A percentile compares a stretch with the other conserved stretches of the same genome.
Evolutionary conservation across 2,797 vertebrate genomes (phyloP).

Genomic region (Aldrovandia affinis): DNA sequence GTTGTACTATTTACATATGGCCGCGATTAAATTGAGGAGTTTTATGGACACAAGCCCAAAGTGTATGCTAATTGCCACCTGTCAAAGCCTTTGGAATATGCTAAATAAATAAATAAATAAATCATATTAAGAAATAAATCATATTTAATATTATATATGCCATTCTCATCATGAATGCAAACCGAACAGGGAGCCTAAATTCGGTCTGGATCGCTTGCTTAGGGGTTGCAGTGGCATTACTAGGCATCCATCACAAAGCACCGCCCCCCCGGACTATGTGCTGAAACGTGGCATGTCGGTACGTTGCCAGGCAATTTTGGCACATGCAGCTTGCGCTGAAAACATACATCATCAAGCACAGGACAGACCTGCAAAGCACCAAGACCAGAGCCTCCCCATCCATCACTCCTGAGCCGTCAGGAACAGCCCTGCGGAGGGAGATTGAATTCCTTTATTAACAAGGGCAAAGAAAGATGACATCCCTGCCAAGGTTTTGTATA

Average conservation of each 20-base stretch:
- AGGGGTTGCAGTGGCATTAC: background rate
- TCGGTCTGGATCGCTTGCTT: background rate
- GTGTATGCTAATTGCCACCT: background rate
- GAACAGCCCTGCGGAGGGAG: background rate
- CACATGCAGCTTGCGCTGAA: conserved; percentile 9
- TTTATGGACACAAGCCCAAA: background rate
- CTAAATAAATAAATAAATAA: conserved; percentile 15
- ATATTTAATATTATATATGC: no score
- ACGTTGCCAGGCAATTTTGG: background rate
- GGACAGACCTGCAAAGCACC: conserved; percentile 24
- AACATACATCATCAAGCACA: conserved; percentile 22
- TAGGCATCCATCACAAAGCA: conserved; percentile 15
- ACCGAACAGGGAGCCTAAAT: background rate
- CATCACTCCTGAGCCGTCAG: conserved; percentile 23
- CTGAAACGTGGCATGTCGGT: background rate
- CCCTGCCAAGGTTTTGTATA: background rate
- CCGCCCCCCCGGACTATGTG: background rate
- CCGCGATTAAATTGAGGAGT: background rate
- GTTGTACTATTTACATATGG: background rate
- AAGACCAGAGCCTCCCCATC: conserved; percentile 17
- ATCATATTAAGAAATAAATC: no score
- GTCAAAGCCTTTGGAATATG: background rate
- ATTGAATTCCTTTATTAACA: conserved; percentile 30
- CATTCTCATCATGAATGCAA: background rate
- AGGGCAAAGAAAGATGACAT: conserved; percentile 30